Base-by-base conservation (phyloP, 2,113 vertebrate genomes). In the Sinosuthora webbiana region DNA sequence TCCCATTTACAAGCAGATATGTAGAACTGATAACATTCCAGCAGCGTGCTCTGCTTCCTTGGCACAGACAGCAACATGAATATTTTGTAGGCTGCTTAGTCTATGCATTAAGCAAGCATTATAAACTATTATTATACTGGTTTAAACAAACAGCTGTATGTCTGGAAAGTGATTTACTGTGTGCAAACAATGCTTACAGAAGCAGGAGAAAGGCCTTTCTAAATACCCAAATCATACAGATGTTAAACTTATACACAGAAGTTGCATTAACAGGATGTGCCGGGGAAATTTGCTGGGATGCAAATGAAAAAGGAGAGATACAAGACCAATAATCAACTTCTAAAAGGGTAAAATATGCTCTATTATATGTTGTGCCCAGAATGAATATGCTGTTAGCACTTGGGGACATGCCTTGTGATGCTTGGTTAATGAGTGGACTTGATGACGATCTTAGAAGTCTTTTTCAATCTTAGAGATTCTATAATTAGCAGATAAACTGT, bases 91-190 rank as follows among this genome's bases (percentile, higher is more conserved):
- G 74, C 59, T 56, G 53, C 70, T 95, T 68, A 90, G 57, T 33
- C 75, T 75, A 45, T 2, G 19, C 47, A 91, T 91, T 93, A 93
- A 95, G 42, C 9, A 41, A 87, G 31, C 42, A 83, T 65, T 85
- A 95, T 64, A 45, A 92, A 86, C 76, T 21, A 74, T 63, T 90
- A 86, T 27, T 86, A 83, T 6, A 30, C 1, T 42, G n/a, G 8
- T 64, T 95, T 94, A 96, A 96, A 81, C 87, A 92, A 92, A 84
- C n/a, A 93, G 71, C 92, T 92, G 35, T 65, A 39, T 50, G 53
- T 75, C 83, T 95, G 68, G 60, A 71, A 93, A 84, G 57, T 11
- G 28, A 81, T 53, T 37, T 49, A 49, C 41, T 53, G 69, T 0
- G 0, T 77, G 37, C 30, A 56, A 83, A 71, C 47, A 86, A 13